Evolutionary conservation across 2,797 vertebrate species (phyloP).

Genomic region (Xenopus petersii): DNA sequence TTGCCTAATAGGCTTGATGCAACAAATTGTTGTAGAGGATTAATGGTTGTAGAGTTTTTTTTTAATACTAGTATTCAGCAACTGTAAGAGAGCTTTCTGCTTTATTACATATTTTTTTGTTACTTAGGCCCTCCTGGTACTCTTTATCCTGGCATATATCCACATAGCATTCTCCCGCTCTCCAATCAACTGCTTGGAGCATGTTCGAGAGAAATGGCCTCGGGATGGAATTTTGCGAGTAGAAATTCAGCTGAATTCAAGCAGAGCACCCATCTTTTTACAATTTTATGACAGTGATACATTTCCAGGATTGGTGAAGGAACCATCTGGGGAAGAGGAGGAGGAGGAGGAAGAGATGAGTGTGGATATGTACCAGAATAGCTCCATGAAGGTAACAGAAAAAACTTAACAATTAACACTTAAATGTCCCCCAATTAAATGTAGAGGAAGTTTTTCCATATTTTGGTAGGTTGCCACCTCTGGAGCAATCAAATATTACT

Average conservation of each 20-base stretch:
- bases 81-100: too few relatives aligned
- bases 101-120: neutral
- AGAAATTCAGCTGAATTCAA: slow-evolving; percentile 92
- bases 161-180: slow-evolving; percentile 96
- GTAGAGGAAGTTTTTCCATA: too few relatives aligned
- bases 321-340: slow-evolving; percentile 58
- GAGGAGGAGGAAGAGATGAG: slow-evolving; percentile 85
- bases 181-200: slow-evolving; percentile 92
- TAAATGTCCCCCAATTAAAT: too few relatives aligned
- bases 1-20: too few relatives aligned
- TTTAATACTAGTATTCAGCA: too few relatives aligned
- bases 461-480: too few relatives aligned
- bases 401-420: too few relatives aligned
- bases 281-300: slow-evolving; percentile 79
- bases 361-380: slow-evolving; percentile 90
- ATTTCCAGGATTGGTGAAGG: slow-evolving; percentile 72
- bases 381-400: slow-evolving; percentile 80
- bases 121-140: slow-evolving; percentile 86
- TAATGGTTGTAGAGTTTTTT: too few relatives aligned
- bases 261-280: slow-evolving; percentile 82
- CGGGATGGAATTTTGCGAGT: slow-evolving; percentile 88
- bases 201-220: slow-evolving; percentile 90
- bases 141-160: slow-evolving; percentile 95
- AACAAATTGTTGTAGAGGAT: too few relatives aligned
- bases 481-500: too few relatives aligned